These are phyloP conservation scores for Callithrix jacchus DNA, from an alignment of 2,113 vertebrate species.

Conservation along the genomic window DNA sequence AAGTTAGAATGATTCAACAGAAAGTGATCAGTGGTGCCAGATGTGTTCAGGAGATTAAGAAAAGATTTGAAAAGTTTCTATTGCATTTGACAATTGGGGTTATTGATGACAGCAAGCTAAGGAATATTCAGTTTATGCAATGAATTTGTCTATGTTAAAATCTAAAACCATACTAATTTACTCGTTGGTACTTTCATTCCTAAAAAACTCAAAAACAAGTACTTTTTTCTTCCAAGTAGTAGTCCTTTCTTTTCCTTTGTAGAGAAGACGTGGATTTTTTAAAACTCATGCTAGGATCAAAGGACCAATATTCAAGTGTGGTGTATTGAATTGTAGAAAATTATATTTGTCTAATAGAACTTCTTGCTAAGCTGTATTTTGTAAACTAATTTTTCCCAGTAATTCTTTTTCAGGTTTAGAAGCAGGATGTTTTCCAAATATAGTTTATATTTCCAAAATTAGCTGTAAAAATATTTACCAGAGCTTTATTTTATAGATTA, in stretches of 20 bases:
- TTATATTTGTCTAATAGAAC: not conserved
- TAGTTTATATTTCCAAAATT: slow-evolving; percentile 38
- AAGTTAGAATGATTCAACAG: not conserved
- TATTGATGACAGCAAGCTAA: not conserved
- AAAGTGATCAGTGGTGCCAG: not conserved
- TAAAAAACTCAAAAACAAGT: not conserved
- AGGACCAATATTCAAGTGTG: not conserved
- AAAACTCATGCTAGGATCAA: not conserved
- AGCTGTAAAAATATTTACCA: not conserved
- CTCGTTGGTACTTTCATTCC: not conserved
- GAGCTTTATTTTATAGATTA: not conserved
- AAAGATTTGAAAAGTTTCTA: not conserved
- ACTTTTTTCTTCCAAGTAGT: not conserved
- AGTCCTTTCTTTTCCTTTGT: not conserved
- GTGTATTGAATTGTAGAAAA: not conserved
- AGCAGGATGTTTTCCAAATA: not conserved
- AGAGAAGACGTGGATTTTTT: not conserved
- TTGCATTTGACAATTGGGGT: not conserved
- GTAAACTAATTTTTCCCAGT: not conserved
- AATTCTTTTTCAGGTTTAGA: slow-evolving; percentile 14
- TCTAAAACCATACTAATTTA: not conserved
- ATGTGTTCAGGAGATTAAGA: not conserved
- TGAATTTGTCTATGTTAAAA: not conserved
- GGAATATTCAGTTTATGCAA: not conserved
- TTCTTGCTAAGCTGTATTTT: not conserved